phyloP scores from a whole-genome alignment of 2,888 invertebrate species.

The Creontiades dilutus region DNA sequence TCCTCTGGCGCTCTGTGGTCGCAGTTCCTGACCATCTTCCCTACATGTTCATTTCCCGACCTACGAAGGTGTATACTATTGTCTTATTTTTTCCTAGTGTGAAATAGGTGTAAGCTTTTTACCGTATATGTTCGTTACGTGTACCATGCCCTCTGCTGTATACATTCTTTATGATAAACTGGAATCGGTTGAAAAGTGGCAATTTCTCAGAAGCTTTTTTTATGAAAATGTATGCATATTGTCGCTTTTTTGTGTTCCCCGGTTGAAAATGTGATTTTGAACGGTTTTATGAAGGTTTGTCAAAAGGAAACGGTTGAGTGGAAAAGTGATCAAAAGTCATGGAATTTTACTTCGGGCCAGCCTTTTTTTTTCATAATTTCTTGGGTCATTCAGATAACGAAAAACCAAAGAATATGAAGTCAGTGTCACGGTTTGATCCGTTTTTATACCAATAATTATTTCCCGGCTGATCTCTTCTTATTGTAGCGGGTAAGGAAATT shows the following conservation, averaged over 20 bases:
- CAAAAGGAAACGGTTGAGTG: background rate
- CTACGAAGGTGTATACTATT: background rate
- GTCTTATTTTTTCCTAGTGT: slow-evolving; percentile 57
- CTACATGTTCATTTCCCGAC: background rate
- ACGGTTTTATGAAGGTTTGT: background rate
- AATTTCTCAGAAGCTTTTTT: slow-evolving; percentile 3
- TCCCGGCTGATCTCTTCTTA: slow-evolving; percentile 34
- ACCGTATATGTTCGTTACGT: slow-evolving; percentile 60
- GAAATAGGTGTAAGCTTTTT: slow-evolving; percentile 65
- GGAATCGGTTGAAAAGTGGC: slow-evolving; percentile 39
- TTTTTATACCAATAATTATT: background rate
- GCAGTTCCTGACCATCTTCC: background rate
- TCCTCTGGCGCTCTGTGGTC: too few relatives aligned
- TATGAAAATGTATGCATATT: slow-evolving; percentile 13
- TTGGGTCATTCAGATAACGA: background rate
- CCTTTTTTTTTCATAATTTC: background rate
- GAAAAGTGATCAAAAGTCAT: background rate
- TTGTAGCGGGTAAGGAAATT: slow-evolving; percentile 24
- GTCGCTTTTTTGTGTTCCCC: slow-evolving; percentile 54
- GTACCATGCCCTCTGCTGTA: slow-evolving; percentile 44
- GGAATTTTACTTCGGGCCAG: background rate
- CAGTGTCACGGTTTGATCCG: slow-evolving; percentile 2
- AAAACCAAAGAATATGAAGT: slow-evolving; percentile 44
- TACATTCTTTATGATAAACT: slow-evolving; percentile 18
- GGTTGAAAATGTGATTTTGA: slow-evolving; percentile 34